A percentile compares a stretch with the other conserved stretches of the same genome.
These are phyloP conservation scores for Naso thynnoides DNA, from an alignment of 2,797 vertebrate species.

Conservation along the genomic window DNA sequence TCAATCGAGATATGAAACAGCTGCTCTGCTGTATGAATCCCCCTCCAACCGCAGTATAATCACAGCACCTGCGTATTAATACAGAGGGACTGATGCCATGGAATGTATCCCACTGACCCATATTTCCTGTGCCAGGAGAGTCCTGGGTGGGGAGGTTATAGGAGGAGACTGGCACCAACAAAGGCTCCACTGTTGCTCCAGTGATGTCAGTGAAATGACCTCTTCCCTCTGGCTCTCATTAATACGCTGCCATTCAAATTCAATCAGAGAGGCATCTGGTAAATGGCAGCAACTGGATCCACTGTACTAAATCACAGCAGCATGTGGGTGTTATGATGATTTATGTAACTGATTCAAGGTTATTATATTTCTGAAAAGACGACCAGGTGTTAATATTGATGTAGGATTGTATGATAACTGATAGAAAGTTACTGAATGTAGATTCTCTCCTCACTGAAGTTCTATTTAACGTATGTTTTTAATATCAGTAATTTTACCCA, in stretches of 20 bases:
- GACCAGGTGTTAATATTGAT: not conserved
- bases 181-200: constrained; percentile 52
- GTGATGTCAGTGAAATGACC: constrained; percentile 67
- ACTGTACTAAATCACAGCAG: constrained; percentile 13
- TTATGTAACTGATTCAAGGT: not conserved
- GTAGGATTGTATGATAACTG: not conserved
- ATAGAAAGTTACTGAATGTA: not conserved
- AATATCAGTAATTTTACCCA: not conserved
- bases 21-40: constrained; percentile 21
- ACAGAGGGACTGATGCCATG: constrained; percentile 42
- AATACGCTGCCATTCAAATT: constrained; percentile 45
- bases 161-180: constrained; percentile 60
- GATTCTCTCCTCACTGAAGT: not conserved
- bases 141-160: constrained; percentile 31
- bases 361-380: not conserved
- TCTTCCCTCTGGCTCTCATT: constrained; percentile 44
- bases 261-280: constrained; percentile 37
- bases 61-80: constrained; percentile 60
- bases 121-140: constrained; percentile 50
- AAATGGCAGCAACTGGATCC: constrained; percentile 24
- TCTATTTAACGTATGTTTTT: not conserved
- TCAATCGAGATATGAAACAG: constrained; percentile 41
- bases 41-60: constrained; percentile 27
- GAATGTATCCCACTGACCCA: constrained; percentile 70
- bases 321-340: not conserved